phyloP scores from a whole-genome alignment of 2,888 invertebrate genomes.

The Amitus sp. region DNA sequence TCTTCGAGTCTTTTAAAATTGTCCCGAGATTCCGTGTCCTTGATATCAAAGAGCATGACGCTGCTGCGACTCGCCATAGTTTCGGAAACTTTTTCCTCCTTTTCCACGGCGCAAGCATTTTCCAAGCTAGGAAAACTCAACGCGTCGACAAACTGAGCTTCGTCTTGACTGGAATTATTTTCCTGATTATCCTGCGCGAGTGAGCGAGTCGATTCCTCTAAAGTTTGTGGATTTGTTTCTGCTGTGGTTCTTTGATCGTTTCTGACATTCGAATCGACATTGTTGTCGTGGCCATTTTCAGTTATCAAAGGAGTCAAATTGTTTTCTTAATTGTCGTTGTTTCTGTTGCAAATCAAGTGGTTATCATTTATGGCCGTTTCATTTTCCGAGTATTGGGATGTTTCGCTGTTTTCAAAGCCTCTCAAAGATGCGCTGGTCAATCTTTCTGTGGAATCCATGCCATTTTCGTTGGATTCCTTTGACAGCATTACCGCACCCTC shows the following conservation, averaged over 20 bases:
- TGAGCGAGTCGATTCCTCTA: neutral
- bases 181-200: neutral
- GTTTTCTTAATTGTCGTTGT: conserved; percentile 18
- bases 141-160: neutral
- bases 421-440: conserved; percentile 29
- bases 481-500: conserved; percentile 45
- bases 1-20: conserved; percentile 18
- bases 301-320: conserved; percentile 18
- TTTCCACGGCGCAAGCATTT: neutral
- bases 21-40: conserved; percentile 18
- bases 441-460: conserved; percentile 42
- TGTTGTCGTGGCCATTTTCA: conserved; percentile 34
- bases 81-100: too few species aligned
- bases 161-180: neutral
- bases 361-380: conserved; percentile 17
- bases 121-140: too few species aligned
- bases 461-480: conserved; percentile 46
- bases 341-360: conserved; percentile 22
- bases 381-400: conserved; percentile 30
- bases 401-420: conserved; percentile 34
- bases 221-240: neutral
- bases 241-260: conserved; percentile 35
- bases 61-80: conserved; percentile 31
- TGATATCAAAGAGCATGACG: conserved; percentile 22
- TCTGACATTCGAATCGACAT: conserved; percentile 14